phyloP scores from a whole-genome alignment of 2,888 invertebrate genomes.

The Ornithoptera priamus region DNA sequence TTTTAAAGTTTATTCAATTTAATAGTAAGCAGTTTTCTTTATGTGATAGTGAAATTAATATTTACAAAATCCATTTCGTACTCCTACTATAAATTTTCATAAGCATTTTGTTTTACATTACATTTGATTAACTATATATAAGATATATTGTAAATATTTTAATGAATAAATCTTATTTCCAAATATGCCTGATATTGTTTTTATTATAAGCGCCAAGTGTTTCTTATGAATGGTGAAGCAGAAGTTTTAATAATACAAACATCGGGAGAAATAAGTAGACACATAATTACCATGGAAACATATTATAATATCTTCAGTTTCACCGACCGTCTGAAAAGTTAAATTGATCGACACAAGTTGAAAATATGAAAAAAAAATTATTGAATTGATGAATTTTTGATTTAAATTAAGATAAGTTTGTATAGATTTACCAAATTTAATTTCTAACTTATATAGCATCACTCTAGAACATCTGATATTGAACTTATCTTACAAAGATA shows the following conservation, averaged over 20 bases:
- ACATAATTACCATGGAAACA: too few species aligned
- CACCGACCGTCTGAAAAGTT: conserved; percentile 14
- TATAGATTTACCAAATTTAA: neutral
- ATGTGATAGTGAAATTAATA: conserved; percentile 14
- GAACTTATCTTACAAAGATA: too few species aligned
- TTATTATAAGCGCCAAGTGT: neutral
- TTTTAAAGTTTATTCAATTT: neutral
- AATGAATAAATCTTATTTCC: conserved; percentile 14
- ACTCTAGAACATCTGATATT: too few species aligned
- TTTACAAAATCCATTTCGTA: neutral
- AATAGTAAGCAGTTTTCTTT: conserved; percentile 3
- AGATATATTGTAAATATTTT: conserved; percentile 22
- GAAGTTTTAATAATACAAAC: neutral
- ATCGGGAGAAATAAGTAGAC: neutral
- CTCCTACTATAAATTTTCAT: neutral
- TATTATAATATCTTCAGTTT: neutral
- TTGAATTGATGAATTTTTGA: conserved; percentile 1
- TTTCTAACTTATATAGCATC: neutral
- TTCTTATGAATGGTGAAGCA: neutral
- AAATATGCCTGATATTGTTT: neutral
- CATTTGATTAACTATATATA: conserved; percentile 5
- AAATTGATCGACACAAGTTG: conserved; percentile 8
- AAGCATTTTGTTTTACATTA: conserved; percentile 5
- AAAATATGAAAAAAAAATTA: conserved; percentile 2
- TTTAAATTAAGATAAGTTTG: neutral